phyloP scores from a whole-genome alignment of 2,888 invertebrate species.

The Trachelus troglodyta region DNA sequence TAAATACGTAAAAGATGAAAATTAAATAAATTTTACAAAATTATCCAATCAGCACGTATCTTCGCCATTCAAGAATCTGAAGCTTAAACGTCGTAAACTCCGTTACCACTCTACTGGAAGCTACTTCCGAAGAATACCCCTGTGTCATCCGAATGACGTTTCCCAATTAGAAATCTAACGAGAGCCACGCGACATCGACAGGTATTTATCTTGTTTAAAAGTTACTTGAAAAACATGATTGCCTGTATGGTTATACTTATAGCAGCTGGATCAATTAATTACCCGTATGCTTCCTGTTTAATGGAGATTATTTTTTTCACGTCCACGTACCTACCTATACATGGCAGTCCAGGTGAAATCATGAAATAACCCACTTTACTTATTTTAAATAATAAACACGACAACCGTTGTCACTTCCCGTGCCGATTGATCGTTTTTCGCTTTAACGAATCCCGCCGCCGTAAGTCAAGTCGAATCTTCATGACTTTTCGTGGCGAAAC shows the following conservation, averaged over 20 bases:
- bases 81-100: background rate
- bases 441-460: background rate
- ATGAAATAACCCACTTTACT: background rate
- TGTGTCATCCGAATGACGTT: background rate
- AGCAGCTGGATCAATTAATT: conserved; percentile 21
- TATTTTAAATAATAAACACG: background rate
- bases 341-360: background rate
- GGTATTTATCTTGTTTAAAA: background rate
- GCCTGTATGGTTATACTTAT: background rate
- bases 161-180: background rate
- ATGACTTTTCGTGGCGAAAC: background rate
- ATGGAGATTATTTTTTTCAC: background rate
- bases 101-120: background rate
- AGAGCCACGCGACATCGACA: background rate
- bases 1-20: background rate
- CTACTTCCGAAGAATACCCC: background rate
- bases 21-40: background rate
- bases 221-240: background rate
- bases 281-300: conserved; percentile 20
- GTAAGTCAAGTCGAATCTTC: background rate
- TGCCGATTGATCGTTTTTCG: background rate
- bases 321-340: background rate
- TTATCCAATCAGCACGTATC: background rate
- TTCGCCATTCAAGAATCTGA: background rate
- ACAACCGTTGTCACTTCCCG: background rate